These are phyloP conservation scores for Gymnobelideus leadbeateri DNA, from an alignment of 2,113 vertebrate species.

Conservation along the genomic window DNA sequence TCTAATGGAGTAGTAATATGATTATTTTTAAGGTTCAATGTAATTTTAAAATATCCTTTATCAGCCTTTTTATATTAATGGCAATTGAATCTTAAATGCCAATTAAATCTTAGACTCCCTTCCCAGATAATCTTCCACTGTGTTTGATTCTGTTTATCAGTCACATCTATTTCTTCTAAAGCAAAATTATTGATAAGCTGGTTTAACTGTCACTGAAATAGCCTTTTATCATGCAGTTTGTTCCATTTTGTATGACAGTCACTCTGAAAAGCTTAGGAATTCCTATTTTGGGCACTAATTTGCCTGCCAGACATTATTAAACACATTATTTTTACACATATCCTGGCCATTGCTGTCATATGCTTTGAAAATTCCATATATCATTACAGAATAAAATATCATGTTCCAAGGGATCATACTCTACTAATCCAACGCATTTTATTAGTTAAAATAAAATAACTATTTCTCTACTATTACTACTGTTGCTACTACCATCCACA, in stretches of 20 bases:
- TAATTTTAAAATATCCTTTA: neutral
- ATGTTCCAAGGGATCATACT: neutral
- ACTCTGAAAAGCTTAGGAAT: neutral
- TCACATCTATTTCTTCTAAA: neutral
- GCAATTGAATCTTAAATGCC: neutral
- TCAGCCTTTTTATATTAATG: neutral
- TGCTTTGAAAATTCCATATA: neutral
- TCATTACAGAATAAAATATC: neutral
- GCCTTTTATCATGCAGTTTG: neutral
- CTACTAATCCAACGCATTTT: neutral
- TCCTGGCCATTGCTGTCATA: neutral
- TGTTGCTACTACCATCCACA: neutral
- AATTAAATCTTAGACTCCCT: neutral
- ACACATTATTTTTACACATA: neutral
- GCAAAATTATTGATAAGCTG: neutral
- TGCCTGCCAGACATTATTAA: neutral
- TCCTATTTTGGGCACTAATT: neutral
- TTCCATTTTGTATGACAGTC: neutral
- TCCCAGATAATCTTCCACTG: neutral
- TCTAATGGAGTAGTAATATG: neutral
- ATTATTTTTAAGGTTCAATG: neutral
- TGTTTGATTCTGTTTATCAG: neutral
- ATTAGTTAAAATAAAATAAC: neutral
- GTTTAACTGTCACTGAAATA: neutral
- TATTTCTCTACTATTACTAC: neutral